Base-by-base conservation (phyloP, 2,113 vertebrate species). In the Brachyhypopomus gauderio region DNA sequence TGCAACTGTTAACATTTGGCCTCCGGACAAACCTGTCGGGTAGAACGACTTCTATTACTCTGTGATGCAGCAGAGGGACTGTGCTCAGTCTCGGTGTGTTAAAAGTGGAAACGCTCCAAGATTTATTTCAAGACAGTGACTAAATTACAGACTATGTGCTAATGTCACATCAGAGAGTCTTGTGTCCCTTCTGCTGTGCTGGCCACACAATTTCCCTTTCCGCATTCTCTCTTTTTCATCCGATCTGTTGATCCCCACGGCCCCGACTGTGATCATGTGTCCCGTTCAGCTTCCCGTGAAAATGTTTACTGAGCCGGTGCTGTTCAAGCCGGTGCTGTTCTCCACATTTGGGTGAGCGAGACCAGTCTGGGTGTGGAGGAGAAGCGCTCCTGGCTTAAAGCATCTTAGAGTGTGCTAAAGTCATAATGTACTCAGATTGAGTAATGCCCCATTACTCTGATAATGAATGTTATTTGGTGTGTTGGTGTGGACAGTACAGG, bases 101-200 rank as follows among this genome's bases (percentile, higher is more conserved):
- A 77, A 79, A 72, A 85, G 45, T 77, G 84, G 82, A 41, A 66
- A 79, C 36, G 71, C 75, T 84, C 84, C 48, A 80, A 23, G 75
- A 69, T 80, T 84, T 86, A 87, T 87, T 87, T 87, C 75, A 80
- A 81, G 80, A 36, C 27, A 66, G 27, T 73, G 80, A 60, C 81
- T 52, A 82, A 86, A 89, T 86, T 83, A 89, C 78, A 89, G 86
- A 60, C 79, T 85, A 34, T 12, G 45, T 55, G 73, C 66, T 66
- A 25, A 48, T 84, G 63, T 56, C 25, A 30, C 78, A 79, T 78
- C 74, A 76, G 67, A 76, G 84, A 84, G 74, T 41, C 55, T 34
- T 72, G 38, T 41, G 22, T 58, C 56, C 20, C 45, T 76, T 81
- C 72, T 81, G 70, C 64, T 41, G 36, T 45, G 64, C 66, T 38